A percentile compares a stretch with the other conserved stretches of the same genome.
Conservation (phyloP, 1,140 invertebrate genomes). For the Ostrea denselamellosa region DNA sequence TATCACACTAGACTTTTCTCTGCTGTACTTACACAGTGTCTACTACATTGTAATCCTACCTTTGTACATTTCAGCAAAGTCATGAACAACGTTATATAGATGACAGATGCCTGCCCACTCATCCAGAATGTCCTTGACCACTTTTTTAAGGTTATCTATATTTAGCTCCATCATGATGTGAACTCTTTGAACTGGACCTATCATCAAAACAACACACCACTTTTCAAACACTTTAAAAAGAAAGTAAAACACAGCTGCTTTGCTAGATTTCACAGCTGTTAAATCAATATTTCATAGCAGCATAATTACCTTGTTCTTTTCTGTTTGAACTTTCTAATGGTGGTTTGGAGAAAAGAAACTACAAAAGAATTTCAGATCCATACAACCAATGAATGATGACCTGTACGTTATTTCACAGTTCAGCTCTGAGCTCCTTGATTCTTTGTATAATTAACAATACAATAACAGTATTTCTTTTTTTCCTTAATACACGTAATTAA, state of each 20-base stretch:
- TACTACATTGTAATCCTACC: slow-evolving; percentile 58
- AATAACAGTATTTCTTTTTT: background rate
- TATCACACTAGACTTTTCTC: no score
- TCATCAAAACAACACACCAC: background rate
- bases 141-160: slow-evolving; percentile 85
- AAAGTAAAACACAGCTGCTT: no score
- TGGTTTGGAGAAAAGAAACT: slow-evolving; percentile 91
- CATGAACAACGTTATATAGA: slow-evolving; percentile 90
- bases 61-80: slow-evolving; percentile 83
- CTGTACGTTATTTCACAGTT: no score
- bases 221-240: no score
- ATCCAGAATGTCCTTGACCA: slow-evolving; percentile 89
- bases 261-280: background rate
- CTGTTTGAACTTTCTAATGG: slow-evolving; percentile 84
- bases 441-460: background rate
- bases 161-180: slow-evolving; percentile 93
- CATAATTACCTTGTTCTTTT: slow-evolving; percentile 87
- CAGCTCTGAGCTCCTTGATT: no score
- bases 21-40: no score
- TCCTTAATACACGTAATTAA: background rate
- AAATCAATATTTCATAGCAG: background rate
- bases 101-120: slow-evolving; percentile 96
- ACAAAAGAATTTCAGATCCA: slow-evolving; percentile 50
- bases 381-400: background rate
- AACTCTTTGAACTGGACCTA: slow-evolving; percentile 86